phyloP scores from a whole-genome alignment of 2,797 vertebrate genomes.

The Lates japonicus region DNA sequence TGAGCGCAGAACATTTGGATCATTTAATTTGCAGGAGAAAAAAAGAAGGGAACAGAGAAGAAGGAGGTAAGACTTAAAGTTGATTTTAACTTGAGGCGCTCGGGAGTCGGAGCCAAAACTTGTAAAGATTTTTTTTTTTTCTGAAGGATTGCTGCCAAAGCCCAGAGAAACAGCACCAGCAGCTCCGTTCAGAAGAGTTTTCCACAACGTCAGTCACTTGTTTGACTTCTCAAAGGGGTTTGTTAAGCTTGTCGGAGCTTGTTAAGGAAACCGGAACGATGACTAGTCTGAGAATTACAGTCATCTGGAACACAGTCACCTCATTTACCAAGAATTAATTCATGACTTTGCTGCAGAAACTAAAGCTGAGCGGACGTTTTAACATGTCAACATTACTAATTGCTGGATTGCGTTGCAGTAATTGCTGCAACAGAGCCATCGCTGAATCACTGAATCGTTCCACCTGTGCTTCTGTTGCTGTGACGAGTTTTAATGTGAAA shows the following conservation, averaged over 20 bases:
- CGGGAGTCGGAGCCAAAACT: neutral
- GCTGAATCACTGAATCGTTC: neutral
- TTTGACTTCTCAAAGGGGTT: slow-evolving; percentile 15
- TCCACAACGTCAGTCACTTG: slow-evolving; percentile 15
- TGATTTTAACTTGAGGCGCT: slow-evolving; percentile 15
- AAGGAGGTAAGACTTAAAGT: neutral
- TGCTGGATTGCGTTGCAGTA: neutral
- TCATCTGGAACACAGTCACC: slow-evolving; percentile 1
- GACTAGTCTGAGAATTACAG: neutral
- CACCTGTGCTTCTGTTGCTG: neutral
- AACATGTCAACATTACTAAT: neutral
- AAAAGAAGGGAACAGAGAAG: neutral
- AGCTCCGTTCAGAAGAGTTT: slow-evolving; percentile 25
- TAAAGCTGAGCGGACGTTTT: neutral
- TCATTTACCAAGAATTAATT: neutral
- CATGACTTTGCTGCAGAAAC: neutral
- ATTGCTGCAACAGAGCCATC: neutral
- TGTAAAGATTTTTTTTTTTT: slow-evolving; percentile 18
- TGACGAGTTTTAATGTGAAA: neutral
- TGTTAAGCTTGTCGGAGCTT: slow-evolving; percentile 41
- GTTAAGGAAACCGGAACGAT: slow-evolving; percentile 33
- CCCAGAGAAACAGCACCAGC: neutral
- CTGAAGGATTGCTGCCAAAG: slow-evolving; percentile 30
- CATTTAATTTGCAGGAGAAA: neutral
- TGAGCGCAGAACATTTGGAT: neutral